Percentiles rank a stretch among this genome's conserved stretches.
These are phyloP conservation scores for Anoncus sp. DNA, from an alignment of 2,888 invertebrate species.

Conservation along the genomic window DNA sequence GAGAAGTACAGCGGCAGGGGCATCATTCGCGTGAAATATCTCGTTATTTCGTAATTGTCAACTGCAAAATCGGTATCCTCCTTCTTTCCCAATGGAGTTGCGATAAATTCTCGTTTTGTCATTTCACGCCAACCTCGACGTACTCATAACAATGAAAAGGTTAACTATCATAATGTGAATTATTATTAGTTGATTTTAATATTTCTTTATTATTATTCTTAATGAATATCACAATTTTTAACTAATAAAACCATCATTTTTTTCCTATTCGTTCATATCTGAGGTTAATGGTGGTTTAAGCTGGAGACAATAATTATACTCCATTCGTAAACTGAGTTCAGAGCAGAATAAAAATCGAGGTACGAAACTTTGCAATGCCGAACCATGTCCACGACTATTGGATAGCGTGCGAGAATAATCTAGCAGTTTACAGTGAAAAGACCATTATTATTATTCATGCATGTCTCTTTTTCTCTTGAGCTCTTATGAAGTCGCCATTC, in stretches of 20 bases:
- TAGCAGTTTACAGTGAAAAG: slow-evolving; percentile 5
- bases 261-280: too few relatives aligned
- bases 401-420: background rate
- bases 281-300: too few relatives aligned
- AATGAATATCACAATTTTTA: background rate
- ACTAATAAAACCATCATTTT: too few relatives aligned
- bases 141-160: background rate
- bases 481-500: slow-evolving; percentile 34
- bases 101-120: slow-evolving; percentile 22
- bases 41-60: slow-evolving; percentile 47
- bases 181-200: background rate
- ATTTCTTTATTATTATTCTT: background rate
- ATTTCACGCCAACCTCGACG: background rate
- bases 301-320: too few relatives aligned
- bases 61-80: slow-evolving; percentile 26
- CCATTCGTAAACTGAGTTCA: too few relatives aligned
- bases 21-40: slow-evolving; percentile 16
- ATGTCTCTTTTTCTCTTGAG: slow-evolving; percentile 21
- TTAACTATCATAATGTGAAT: background rate
- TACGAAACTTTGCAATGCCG: background rate
- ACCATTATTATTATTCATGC: slow-evolving; percentile 23
- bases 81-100: background rate
- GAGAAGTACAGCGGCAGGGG: background rate
- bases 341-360: too few relatives aligned
- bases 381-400: background rate